Conservation (phyloP, 2,113 vertebrate genomes). For the Craseonycteris thonglongyai region DNA sequence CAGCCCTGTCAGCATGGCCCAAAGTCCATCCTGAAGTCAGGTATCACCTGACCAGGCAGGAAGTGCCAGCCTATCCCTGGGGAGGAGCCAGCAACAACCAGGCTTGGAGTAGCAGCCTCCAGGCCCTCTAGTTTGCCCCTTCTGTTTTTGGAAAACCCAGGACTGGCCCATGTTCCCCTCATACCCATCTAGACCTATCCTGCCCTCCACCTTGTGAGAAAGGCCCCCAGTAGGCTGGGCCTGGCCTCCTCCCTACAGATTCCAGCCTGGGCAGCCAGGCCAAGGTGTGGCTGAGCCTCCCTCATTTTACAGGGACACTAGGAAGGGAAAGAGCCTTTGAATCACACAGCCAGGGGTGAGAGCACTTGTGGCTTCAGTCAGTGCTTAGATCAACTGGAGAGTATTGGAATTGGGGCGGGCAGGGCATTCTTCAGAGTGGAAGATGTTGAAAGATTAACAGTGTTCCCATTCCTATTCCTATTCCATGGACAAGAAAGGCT, state of each 20-base stretch:
- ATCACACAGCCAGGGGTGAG: background rate
- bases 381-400: background rate
- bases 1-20: background rate
- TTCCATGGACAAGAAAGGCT: background rate
- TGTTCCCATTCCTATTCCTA: background rate
- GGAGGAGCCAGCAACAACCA: conserved; percentile 14
- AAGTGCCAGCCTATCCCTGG: conserved; percentile 37
- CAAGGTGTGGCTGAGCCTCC: background rate
- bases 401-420: background rate
- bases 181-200: background rate
- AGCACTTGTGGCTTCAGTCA: background rate
- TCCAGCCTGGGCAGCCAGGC: background rate
- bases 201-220: background rate
- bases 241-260: background rate
- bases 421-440: background rate
- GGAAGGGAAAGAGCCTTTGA: background rate
- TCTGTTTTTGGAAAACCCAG: background rate
- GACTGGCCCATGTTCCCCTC: background rate
- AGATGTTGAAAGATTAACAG: background rate
- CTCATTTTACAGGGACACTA: background rate
- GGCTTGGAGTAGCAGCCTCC: background rate
- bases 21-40: conserved; percentile 65
- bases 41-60: conserved; percentile 52
- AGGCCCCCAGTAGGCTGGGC: background rate
- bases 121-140: background rate